A percentile compares a stretch with the other conserved stretches of the same genome.
These are phyloP conservation scores for Griposia aprilina DNA, from an alignment of 2,888 invertebrate species.

Conservation along the genomic window DNA sequence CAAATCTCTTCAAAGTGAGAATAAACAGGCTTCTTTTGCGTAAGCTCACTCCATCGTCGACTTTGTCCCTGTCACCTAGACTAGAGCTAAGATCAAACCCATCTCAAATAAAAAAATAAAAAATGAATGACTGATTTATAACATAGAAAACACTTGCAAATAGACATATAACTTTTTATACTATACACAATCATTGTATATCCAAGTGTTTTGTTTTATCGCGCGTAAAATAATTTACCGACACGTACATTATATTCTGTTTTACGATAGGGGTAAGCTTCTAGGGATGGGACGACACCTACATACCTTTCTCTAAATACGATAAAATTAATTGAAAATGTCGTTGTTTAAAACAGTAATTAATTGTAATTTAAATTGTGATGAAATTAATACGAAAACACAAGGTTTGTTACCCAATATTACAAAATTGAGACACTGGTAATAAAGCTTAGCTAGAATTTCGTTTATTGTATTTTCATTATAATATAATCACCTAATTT, in stretches of 20 bases:
- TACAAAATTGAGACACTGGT: neutral
- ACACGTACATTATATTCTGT: conserved; percentile 56
- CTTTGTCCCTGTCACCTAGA: too few species aligned
- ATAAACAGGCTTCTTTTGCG: too few species aligned
- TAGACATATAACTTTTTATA: conserved; percentile 57
- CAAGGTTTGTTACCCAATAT: neutral
- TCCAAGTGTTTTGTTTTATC: conserved; percentile 80
- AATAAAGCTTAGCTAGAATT: neutral
- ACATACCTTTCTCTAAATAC: neutral
- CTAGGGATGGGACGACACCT: conserved; percentile 43
- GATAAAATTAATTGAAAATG: neutral
- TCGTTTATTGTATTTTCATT: neutral
- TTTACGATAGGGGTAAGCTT: conserved; percentile 56
- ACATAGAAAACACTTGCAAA: conserved; percentile 9
- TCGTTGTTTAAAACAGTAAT: neutral
- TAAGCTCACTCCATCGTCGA: too few species aligned
- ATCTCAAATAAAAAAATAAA: too few species aligned
- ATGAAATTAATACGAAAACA: neutral
- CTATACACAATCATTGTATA: conserved; percentile 75
- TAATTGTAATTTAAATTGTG: neutral
- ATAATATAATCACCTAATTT: neutral
- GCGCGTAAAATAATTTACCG: conserved; percentile 79
- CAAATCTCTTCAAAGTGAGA: too few species aligned
- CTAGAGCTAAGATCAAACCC: too few species aligned
- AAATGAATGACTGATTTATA: too few species aligned